Evolutionary conservation across 2,888 invertebrate genomes (phyloP).

Genomic region (Beris morrisii): DNA sequence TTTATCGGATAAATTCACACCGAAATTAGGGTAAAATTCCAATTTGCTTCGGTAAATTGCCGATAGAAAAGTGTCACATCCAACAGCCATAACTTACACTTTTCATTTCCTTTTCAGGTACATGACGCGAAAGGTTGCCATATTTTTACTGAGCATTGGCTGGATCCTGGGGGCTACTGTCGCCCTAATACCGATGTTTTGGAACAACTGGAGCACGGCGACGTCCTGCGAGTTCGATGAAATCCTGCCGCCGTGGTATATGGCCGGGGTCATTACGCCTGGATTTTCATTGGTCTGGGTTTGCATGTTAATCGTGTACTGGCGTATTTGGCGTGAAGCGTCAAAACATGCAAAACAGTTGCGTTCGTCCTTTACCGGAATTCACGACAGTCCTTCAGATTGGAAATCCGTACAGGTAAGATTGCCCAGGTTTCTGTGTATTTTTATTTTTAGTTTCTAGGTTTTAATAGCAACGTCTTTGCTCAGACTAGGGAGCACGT

Average conservation of each 20-base stretch:
- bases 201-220: constrained; percentile 72
- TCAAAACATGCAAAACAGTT: constrained; percentile 70
- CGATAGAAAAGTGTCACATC: not conserved
- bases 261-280: constrained; percentile 64
- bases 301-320: constrained; percentile 73
- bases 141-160: constrained; percentile 65
- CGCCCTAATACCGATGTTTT: constrained; percentile 72
- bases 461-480: too few species aligned
- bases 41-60: not conserved
- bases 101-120: constrained; percentile 50
- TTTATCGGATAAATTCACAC: not conserved
- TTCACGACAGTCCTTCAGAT: constrained; percentile 63
- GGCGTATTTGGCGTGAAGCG: constrained; percentile 78
- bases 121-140: constrained; percentile 70
- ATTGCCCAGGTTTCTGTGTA: constrained; percentile 17
- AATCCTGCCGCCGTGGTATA: constrained; percentile 59
- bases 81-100: not conserved
- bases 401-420: constrained; percentile 76
- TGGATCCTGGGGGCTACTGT: constrained; percentile 70
- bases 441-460: too few species aligned
- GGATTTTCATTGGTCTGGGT: constrained; percentile 74
- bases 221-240: constrained; percentile 69
- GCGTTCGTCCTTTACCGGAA: constrained; percentile 62
- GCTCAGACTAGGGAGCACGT: too few species aligned
- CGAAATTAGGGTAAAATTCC: not conserved